Conservation (phyloP, 2,113 vertebrate genomes). For the Perca schrenkii region DNA sequence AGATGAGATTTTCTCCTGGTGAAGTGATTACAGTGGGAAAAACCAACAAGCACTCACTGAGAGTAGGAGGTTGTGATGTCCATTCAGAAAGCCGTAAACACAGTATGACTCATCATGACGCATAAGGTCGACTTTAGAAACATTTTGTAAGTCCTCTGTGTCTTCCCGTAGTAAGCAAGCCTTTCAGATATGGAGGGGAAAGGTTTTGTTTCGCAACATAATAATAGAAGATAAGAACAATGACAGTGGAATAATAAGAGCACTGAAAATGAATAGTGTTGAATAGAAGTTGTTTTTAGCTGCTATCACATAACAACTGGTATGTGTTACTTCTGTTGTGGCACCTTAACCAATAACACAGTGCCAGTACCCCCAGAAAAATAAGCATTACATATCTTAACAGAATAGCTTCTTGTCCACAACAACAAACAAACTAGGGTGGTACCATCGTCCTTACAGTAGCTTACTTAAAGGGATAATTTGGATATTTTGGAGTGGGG, state of each 20-base stretch:
- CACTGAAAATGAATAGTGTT: neutral
- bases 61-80: slow-evolving; percentile 34
- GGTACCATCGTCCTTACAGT: neutral
- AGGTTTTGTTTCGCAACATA: slow-evolving; percentile 38
- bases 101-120: slow-evolving; percentile 46
- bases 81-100: slow-evolving; percentile 48
- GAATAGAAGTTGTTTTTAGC: slow-evolving; percentile 37
- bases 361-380: neutral
- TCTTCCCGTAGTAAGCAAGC: slow-evolving; percentile 39
- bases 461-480: neutral
- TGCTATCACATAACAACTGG: slow-evolving; percentile 29
- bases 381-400: slow-evolving; percentile 7
- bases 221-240: slow-evolving; percentile 18
- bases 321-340: slow-evolving; percentile 19
- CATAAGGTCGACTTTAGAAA: slow-evolving; percentile 34
- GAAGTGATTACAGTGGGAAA: slow-evolving; percentile 22
- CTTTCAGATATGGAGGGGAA: slow-evolving; percentile 31
- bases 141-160: slow-evolving; percentile 42
- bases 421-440: slow-evolving; percentile 1
- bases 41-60: slow-evolving; percentile 9
- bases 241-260: neutral
- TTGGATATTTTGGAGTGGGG: too few species aligned
- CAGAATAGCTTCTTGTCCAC: neutral
- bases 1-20: neutral
- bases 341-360: neutral